Evolutionary conservation across 92 coral and sea anemone species (phyloP), one percentile per base, ranked within the genome.

Genomic region (Zoanthus sociatus): DNA sequence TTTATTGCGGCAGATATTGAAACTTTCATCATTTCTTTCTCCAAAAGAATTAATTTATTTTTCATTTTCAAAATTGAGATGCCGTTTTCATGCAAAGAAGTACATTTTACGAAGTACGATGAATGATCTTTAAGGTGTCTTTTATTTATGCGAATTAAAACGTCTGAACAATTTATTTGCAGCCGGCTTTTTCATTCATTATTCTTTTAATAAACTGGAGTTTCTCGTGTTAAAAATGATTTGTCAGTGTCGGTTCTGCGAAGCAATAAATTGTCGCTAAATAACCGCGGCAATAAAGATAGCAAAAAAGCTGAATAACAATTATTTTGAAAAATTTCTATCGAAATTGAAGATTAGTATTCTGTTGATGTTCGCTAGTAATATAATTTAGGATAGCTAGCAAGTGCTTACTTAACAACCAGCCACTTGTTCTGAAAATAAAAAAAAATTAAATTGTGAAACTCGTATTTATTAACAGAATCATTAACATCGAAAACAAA

Each of bases 1-100:
- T 87, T 96, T 96, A 96, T 94, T 93, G 96, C 98, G 78, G 74
- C 78, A 89, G 92, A 93, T 97, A 93, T 97, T 94, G 96, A 97
- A 93, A 91, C 92, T 90, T 89, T 91, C 90, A 92, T 81, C 70
- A 81, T 20, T 64, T 81, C 66, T 81, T 55, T 64, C 85, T 44
- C 47, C 60, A 45, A 66, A 47, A 71, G 75, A 81, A 81, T 81
- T 81, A 81, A 81, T 81, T 66, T 81, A 81, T 37, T 13, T 81
- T 66, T 64, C 58, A 81, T 81, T 68, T 67, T 33, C 14, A 18
- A 66, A 12, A 66, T 8, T 46, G 55, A 81, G 75, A 81, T 44
- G 55, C 53, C 47, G 26, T 64, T 67, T 14, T 48, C 9, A 17
- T 42, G 75, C 53, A 21, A n/a, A 44, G 16, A 44, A 81, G 84